Percentiles rank a stretch among this genome's conserved stretches.
These are phyloP conservation scores for Parotia lawesii DNA, from an alignment of 2,113 vertebrate species.

Conservation along the genomic window DNA sequence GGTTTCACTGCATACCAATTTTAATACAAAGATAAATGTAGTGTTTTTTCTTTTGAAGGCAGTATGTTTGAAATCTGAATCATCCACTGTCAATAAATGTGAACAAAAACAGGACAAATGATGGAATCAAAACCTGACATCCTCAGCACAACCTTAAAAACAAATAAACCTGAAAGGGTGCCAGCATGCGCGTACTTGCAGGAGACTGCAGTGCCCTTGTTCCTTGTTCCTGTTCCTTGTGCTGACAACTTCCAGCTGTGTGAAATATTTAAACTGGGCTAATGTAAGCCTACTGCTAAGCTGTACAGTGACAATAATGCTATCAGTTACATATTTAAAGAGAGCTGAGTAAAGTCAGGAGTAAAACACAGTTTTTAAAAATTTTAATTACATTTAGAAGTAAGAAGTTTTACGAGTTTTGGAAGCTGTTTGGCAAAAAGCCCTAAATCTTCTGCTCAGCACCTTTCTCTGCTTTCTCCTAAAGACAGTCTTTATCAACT, in stretches of 20 bases:
- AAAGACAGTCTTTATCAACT: neutral
- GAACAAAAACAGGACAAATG: neutral
- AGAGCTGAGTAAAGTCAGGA: neutral
- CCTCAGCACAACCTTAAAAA: neutral
- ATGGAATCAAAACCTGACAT: neutral
- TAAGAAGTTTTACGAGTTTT: neutral
- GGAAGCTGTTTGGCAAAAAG: neutral
- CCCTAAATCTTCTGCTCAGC: neutral
- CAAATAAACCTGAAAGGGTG: constrained; percentile 19
- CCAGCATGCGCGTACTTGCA: neutral
- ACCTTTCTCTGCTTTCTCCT: neutral
- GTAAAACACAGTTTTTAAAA: neutral
- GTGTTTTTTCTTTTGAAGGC: neutral
- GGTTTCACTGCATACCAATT: neutral
- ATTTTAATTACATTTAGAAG: neutral
- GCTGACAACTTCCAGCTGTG: constrained; percentile 38
- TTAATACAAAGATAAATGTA: neutral
- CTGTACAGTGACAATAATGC: neutral
- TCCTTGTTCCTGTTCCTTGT: neutral
- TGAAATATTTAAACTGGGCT: neutral
- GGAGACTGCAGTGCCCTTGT: neutral
- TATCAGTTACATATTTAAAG: neutral
- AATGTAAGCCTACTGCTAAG: neutral
- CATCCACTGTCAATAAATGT: neutral
- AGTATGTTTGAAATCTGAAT: neutral